Base-by-base conservation (phyloP, 2,888 invertebrate species). In the Glaucopsyche alexis region DNA sequence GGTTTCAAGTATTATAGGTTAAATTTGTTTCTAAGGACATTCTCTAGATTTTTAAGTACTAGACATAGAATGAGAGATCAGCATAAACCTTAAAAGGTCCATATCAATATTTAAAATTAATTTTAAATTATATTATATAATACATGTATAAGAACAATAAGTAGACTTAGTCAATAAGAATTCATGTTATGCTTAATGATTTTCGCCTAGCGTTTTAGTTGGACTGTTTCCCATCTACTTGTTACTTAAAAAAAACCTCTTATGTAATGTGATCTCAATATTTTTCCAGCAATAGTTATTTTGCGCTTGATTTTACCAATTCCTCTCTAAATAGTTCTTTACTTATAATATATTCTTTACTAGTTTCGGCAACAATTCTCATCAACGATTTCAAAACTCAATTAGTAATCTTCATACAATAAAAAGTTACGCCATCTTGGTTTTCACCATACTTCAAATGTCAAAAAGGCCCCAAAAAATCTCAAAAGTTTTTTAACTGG, bases 31-130 rank as follows among this genome's bases (percentile, higher is more conserved):
- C 79, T 84, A 87, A 83, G 80, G 82, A 83, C 82, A 84, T 19
- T 84, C 85, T 60, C 50, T 67, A 66, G 50, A 45, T 52, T 45
- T 29, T 71, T 87, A 88, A 88, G 85, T 82, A 84, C 85, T 88
- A 87, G 85, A 76, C 81, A 64, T 75, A 73, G 76, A 82, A 83
- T 83, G 83, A 81, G 83, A 82, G 83, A 84, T 87, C 88, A 88
- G 86, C 82, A 81, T 83, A 85, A 85, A 91, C 91, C 91, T 91
- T 91, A 87, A 87, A 92, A 91, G 91, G 92, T 90, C 86, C 93
- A 93, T 93, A 93, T 93, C 93, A 93, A 90, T 91, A 90, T 89
- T 88, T 88, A 90, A 90, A 89, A 81, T n/a, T n/a, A n/a, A n/a
- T n/a, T n/a, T n/a, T n/a, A n/a, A n/a, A n/a, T n/a, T n/a, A n/a